Evolutionary conservation across 1,140 invertebrate species (phyloP), one percentile per base, ranked within the genome.

Genomic region (Drosophila neocordata): DNA sequence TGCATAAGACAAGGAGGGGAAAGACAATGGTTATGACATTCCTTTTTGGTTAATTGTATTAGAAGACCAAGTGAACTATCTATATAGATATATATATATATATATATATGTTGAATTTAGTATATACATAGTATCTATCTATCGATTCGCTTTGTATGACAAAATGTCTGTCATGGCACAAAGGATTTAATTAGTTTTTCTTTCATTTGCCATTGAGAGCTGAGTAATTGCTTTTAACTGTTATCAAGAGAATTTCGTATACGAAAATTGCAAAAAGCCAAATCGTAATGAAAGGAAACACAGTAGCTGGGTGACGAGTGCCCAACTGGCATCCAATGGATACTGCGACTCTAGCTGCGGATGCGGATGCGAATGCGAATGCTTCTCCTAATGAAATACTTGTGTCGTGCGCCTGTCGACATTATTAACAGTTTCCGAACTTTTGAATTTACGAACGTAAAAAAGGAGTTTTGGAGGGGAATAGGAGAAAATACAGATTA

Each of bases 141-240:
- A 38, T 37, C 20, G 31, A 27, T 15, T 58, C 48, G 20, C 48
- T 59, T 76, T 76, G 52, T 59, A 65, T 48, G 60, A 77, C 73
- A 71, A 77, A 77, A 77, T 58, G 64, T 67, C 41, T 48, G 15
- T 48, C 41, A 37, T 51, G 71, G 79, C 79, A 88, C 83, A 87
- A 87, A 87, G 83, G 83, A 88, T 88, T 87, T 87, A 87, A 87
- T 87, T 87, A 87, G 83, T 87, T 87, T 87, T 87, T 88, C 83
- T 87, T 87, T 87, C 79, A 87, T 87, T 87, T 83, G 75, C 71
- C 59, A 57, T 20, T 48, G 57, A 52, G 56, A 56, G 60, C 73
- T 60, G 60, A 73, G 83, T 88, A 87, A 87, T 87, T 87, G 79
- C 84, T 83, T 87, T 87, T 20, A 75, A 79, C 75, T 76, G 79